Evolutionary conservation across 2,113 vertebrate genomes (phyloP).

Genomic region (Motacilla alba): DNA sequence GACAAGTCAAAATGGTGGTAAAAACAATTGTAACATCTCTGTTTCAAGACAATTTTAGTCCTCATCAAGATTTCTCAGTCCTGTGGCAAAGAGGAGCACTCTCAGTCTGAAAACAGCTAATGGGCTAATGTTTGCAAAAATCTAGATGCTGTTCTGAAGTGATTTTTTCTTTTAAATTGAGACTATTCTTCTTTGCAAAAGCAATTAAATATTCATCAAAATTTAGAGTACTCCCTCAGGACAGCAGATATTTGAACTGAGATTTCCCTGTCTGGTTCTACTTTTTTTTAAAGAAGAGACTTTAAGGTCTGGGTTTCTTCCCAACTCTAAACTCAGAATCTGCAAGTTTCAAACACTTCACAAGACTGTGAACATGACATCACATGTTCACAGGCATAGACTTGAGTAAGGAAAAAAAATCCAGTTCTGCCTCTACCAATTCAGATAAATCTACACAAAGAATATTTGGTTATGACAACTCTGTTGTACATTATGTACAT

Average conservation of each 20-base stretch:
- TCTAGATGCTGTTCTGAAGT: not conserved
- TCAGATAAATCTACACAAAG: not conserved
- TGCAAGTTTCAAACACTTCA: not conserved
- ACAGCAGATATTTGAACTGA: not conserved
- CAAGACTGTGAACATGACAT: not conserved
- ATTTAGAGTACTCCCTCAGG: not conserved
- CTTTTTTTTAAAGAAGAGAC: not conserved
- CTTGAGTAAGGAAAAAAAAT: not conserved
- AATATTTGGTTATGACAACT: not conserved
- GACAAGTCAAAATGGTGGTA: not conserved
- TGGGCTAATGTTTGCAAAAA: not conserved
- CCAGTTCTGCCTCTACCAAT: not conserved
- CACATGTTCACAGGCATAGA: not conserved
- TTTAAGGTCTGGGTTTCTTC: not conserved
- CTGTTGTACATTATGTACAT: not conserved
- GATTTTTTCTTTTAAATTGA: not conserved
- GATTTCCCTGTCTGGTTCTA: not conserved
- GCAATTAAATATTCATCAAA: not conserved
- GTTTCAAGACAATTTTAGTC: not conserved
- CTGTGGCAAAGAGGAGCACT: not conserved
- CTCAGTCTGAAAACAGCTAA: not conserved
- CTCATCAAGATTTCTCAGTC: not conserved
- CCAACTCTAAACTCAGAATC: not conserved
- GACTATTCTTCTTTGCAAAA: not conserved
- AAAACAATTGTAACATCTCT: not conserved